Conservation (phyloP, 2,113 vertebrate genomes). For the Haemorhous mexicanus region DNA sequence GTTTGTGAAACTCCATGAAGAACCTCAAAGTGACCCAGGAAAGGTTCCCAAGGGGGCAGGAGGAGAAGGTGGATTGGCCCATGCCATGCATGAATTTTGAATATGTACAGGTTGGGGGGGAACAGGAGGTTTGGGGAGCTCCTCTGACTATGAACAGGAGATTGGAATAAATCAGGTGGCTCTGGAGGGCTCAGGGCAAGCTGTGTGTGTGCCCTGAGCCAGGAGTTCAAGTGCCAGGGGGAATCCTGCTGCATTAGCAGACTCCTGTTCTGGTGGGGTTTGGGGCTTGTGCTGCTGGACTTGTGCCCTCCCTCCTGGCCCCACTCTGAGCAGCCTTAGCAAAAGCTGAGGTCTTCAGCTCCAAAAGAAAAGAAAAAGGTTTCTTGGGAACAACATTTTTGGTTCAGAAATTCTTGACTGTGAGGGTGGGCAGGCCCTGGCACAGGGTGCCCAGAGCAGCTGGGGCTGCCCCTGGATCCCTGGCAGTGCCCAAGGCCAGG, state of each 20-base stretch:
- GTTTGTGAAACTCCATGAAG: not conserved
- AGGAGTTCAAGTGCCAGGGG: not conserved
- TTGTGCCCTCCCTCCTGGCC: not conserved
- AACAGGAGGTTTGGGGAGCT: not conserved
- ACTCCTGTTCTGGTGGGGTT: not conserved
- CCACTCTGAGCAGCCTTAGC: not conserved
- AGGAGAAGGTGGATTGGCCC: not conserved
- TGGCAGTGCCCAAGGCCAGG: not conserved
- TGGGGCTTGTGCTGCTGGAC: not conserved
- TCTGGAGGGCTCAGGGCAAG: not conserved
- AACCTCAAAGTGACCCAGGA: not conserved
- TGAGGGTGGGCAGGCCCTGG: not conserved
- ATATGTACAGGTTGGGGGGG: not conserved
- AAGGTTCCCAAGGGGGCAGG: not conserved
- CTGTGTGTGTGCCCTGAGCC: not conserved
- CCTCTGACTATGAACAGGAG: not conserved
- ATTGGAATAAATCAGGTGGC: not conserved
- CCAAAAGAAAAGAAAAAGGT: not conserved
- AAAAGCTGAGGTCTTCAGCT: not conserved
- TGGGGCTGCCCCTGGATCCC: not conserved
- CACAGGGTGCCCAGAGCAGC: not conserved
- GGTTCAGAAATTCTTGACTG: not conserved
- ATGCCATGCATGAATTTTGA: rapidly evolving
- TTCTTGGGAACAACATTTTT: slow-evolving; percentile 24
- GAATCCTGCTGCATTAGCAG: not conserved